Conservation (phyloP, 2,888 invertebrate species). For the Megamerina dolium region DNA sequence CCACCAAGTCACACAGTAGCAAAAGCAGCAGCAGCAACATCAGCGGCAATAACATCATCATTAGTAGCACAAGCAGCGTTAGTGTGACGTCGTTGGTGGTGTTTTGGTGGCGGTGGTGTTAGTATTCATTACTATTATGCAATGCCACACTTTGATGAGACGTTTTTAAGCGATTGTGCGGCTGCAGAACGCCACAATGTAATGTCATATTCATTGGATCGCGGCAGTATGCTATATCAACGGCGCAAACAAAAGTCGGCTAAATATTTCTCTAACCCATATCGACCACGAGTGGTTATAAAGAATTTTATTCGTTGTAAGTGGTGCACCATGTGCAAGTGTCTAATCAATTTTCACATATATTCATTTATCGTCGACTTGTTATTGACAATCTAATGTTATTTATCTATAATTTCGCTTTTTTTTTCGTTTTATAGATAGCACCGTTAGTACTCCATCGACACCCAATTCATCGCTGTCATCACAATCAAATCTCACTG, state of each 20-base stretch:
- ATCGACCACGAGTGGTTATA: slow-evolving; percentile 29
- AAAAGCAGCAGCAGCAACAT: neutral
- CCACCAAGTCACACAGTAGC: too few species aligned
- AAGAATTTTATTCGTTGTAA: slow-evolving; percentile 41
- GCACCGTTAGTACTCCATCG: slow-evolving; percentile 46
- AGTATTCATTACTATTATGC: slow-evolving; percentile 28
- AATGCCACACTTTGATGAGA: slow-evolving; percentile 48
- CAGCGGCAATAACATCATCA: neutral
- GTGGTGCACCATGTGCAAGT: slow-evolving; percentile 21
- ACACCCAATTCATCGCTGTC: slow-evolving; percentile 39
- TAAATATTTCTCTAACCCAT: slow-evolving; percentile 24
- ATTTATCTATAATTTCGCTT: slow-evolving; percentile 1
- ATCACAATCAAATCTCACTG: slow-evolving; percentile 23
- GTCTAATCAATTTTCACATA: neutral
- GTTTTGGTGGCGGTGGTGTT: too few species aligned
- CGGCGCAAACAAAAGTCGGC: slow-evolving; percentile 35
- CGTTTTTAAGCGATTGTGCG: slow-evolving; percentile 43
- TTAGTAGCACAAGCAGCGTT: neutral
- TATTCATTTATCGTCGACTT: neutral
- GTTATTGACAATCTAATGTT: too few species aligned
- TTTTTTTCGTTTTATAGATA: slow-evolving; percentile 30
- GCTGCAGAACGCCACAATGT: slow-evolving; percentile 38
- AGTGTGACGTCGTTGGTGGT: too few species aligned
- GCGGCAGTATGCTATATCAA: slow-evolving; percentile 26
- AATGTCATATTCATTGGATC: slow-evolving; percentile 34